Base-by-base conservation (phyloP, 2,797 vertebrate genomes). In the Chelon auratus region DNA sequence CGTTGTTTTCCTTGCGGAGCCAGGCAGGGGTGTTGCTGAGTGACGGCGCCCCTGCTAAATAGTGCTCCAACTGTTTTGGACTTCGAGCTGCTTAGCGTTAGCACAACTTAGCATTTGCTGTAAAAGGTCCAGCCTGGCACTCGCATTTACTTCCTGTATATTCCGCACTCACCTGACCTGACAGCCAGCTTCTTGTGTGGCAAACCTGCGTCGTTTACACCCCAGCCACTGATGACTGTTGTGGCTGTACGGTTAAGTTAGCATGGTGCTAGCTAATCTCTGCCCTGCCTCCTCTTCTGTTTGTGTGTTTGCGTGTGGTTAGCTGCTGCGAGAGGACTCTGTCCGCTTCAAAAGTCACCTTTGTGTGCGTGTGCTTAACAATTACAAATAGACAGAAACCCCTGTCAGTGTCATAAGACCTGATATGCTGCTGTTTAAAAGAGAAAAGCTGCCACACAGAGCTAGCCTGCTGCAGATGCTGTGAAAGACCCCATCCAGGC, bases 1-100 rank as follows among this genome's bases (percentile, higher is more conserved):
- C 20, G 11, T 51, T 3, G 3, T 80, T 53, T 55, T 20, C 18
- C 80, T 42, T 20, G 30, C 47, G 26, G 42, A 67, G 24, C 65
- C 54, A 56, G 78, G 80, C 53, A 6, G 72, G 74, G 75, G 65
- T 86, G 74, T 62, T 40, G 61, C 72, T 65, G 30, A 65, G 42
- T 15, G 67, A 15, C 51, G n/a, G 54, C 56, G 67, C 64, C 53
- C 68, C 62, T 22, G 77, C 72, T 26, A 30, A 30, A 80, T 54
- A 55, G 61, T 74, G 75, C 47, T 70, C 61, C 45, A 84, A 88
- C 61, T 87, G 92, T 93, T 89, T 68, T 79, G 89, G 87, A 90
- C 85, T 89, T 89, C 78, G 88, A 85, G 90, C 87, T 85, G 73
- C 1, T 84, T 87, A 86, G 87, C 89, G 2, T 87, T 91, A 90